Percentiles rank a stretch among this genome's conserved stretches.
These are phyloP conservation scores for Microcebus murinus DNA, from an alignment of 2,113 vertebrate genomes.

Conservation along the genomic window DNA sequence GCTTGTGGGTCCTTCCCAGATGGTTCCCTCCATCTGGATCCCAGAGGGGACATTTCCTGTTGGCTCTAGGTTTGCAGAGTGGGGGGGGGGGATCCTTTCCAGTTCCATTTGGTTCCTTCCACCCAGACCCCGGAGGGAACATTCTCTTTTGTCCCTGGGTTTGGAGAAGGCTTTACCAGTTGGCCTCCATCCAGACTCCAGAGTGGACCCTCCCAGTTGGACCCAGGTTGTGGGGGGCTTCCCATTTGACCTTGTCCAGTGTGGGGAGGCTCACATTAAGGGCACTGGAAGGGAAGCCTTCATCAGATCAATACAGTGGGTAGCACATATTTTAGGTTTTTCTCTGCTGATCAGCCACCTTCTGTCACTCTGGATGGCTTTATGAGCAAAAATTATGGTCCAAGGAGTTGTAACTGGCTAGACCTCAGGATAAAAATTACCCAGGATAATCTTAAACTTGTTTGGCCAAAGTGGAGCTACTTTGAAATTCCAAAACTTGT, in stretches of 20 bases:
- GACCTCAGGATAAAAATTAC: neutral
- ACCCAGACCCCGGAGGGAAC: too few relatives aligned
- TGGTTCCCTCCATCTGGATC: too few relatives aligned
- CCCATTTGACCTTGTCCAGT: neutral
- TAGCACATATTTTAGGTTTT: neutral
- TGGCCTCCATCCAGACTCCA: too few relatives aligned
- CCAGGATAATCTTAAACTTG: neutral
- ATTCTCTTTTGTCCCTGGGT: too few relatives aligned
- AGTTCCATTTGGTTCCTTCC: too few relatives aligned
- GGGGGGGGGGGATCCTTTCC: too few relatives aligned
- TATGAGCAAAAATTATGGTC: neutral
- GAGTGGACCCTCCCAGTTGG: too few relatives aligned
- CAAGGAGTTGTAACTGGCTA: neutral
- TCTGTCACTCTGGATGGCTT: neutral
- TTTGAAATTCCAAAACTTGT: neutral
- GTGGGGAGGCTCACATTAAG: neutral
- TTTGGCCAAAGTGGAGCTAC: neutral
- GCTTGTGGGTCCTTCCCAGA: too few relatives aligned
- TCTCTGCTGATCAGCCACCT: neutral
- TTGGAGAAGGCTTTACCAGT: too few relatives aligned
- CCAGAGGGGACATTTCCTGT: too few relatives aligned
- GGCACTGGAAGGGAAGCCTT: neutral
- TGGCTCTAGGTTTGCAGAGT: too few relatives aligned
- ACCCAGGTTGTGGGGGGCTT: too few relatives aligned
- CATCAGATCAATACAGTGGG: neutral